Evolutionary conservation across 2,797 vertebrate genomes (phyloP).

Genomic region (Paramormyrops hopkinsi): DNA sequence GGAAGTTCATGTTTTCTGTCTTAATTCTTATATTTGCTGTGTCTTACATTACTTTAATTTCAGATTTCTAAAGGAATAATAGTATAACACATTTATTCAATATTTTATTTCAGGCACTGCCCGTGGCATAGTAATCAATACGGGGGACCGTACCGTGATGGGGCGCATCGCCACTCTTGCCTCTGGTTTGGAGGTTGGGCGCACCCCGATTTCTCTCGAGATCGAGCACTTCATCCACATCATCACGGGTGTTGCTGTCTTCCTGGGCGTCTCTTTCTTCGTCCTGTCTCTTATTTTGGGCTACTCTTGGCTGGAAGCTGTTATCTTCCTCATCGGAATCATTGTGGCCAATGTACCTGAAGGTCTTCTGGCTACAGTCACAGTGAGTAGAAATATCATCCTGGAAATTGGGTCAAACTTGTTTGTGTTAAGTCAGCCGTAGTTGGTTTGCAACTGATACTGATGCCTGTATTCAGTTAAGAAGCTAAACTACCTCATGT

Average conservation of each 20-base stretch:
- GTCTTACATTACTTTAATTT: neutral
- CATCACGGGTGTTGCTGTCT: constrained; percentile 81
- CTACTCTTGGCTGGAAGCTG: constrained; percentile 75
- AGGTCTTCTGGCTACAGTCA: constrained; percentile 76
- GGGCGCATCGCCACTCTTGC: constrained; percentile 76
- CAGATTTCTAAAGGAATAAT: neutral
- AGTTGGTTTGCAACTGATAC: neutral
- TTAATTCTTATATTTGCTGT: neutral
- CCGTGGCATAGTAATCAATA: constrained; percentile 73
- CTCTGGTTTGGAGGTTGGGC: constrained; percentile 75
- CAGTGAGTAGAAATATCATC: constrained; percentile 52
- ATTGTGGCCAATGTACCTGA: constrained; percentile 81
- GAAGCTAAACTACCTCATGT: neutral
- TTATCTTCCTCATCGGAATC: constrained; percentile 82
- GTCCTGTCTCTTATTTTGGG: constrained; percentile 74
- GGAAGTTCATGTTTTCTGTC: neutral
- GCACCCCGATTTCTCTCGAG: constrained; percentile 74
- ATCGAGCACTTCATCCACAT: constrained; percentile 81
- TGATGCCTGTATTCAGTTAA: neutral
- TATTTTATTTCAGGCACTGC: constrained; percentile 62
- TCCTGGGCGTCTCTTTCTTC: constrained; percentile 74
- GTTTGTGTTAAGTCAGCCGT: neutral
- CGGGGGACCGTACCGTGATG: constrained; percentile 79
- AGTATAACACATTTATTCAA: neutral
- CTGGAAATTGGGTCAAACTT: neutral